Percentiles rank a stretch among this genome's conserved stretches.
Evolutionary conservation across 2,888 invertebrate genomes (phyloP).

Genomic region (Autographa gamma): DNA sequence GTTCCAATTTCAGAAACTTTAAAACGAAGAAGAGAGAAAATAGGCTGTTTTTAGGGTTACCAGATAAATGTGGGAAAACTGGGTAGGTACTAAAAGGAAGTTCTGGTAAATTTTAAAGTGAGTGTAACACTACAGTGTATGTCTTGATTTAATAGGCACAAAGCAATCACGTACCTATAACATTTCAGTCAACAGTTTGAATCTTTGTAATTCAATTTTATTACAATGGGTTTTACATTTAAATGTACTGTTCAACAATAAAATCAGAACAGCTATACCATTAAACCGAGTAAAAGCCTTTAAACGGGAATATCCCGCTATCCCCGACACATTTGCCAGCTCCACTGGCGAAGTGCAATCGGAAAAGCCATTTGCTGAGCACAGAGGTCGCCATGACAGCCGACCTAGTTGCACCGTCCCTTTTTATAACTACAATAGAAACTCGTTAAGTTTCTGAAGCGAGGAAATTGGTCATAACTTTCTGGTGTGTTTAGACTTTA

Average conservation of each 20-base stretch:
- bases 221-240: not conserved
- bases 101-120: not conserved
- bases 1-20: conserved; percentile 62
- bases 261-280: conserved; percentile 21
- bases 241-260: conserved; percentile 11
- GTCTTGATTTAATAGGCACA: too few relatives aligned
- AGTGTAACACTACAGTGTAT: too few relatives aligned
- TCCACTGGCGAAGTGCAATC: conserved; percentile 61
- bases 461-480: conserved; percentile 54
- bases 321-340: conserved; percentile 45
- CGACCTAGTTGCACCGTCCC: conserved; percentile 70
- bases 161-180: not conserved
- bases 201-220: not conserved
- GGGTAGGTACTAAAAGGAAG: conserved; percentile 18
- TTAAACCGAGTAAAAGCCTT: conserved; percentile 31
- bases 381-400: conserved; percentile 66
- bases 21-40: conserved; percentile 49
- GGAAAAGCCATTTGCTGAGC: conserved; percentile 73
- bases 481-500: conserved; percentile 15
- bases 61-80: conserved; percentile 27
- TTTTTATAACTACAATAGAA: conserved; percentile 73
- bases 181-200: not conserved
- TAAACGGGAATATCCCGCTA: conserved; percentile 39
- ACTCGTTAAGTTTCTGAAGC: conserved; percentile 68
- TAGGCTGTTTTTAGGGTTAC: conserved; percentile 45